Percentiles rank a stretch among this genome's conserved stretches.
These are phyloP conservation scores for Chelon auratus DNA, from an alignment of 2,797 vertebrate species.

Conservation along the genomic window DNA sequence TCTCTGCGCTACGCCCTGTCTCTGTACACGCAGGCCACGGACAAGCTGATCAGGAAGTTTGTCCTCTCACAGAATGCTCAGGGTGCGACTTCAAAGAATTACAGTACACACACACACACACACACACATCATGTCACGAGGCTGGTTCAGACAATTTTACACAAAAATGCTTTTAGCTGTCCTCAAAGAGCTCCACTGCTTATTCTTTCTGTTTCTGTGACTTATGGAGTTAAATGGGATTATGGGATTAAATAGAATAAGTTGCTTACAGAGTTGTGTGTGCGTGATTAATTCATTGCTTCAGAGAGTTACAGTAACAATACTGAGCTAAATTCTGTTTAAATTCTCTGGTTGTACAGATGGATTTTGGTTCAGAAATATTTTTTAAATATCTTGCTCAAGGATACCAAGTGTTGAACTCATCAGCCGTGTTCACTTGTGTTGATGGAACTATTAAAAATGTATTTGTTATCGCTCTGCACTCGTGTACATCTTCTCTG, in stretches of 20 bases:
- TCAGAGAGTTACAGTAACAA: constrained; percentile 35
- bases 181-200: constrained; percentile 34
- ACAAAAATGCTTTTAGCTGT: constrained; percentile 39
- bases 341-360: background rate
- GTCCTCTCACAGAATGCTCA: constrained; percentile 93
- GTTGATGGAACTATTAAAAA: background rate
- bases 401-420: background rate
- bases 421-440: background rate
- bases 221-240: constrained; percentile 53
- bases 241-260: constrained; percentile 54
- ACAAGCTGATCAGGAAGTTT: constrained; percentile 98
- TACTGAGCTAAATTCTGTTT: background rate
- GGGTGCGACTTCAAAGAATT: constrained; percentile 81
- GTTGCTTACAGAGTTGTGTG: constrained; percentile 18
- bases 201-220: constrained; percentile 24
- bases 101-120: constrained; percentile 14
- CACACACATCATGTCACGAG: constrained; percentile 1
- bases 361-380: background rate
- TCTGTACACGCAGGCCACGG: constrained; percentile 97
- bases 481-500: background rate
- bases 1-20: constrained; percentile 96
- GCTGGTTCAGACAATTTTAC: constrained; percentile 41
- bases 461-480: background rate
- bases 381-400: background rate
- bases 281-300: constrained; percentile 38